Evolutionary conservation across 2,113 vertebrate species (phyloP), one percentile per base, ranked within the genome.

Genomic region (Capricornis sumatraensis): DNA sequence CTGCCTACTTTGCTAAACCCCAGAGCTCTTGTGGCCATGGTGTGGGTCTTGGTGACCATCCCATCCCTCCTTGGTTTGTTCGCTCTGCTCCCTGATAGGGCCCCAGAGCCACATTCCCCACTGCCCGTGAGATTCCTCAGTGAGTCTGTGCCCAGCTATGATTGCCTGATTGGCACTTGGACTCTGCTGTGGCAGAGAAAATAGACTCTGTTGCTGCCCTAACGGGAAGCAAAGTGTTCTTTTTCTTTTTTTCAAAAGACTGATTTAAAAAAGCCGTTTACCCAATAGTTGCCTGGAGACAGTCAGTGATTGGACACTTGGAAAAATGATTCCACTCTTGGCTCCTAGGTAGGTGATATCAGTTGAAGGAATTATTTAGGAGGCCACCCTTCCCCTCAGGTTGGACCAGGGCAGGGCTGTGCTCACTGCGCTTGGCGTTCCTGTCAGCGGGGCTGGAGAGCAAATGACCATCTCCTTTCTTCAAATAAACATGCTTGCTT

Each of bases 251-350:
- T 84, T 71, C 95, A 57, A 94, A 92, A 76, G 94, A 93, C 57
- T 60, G 94, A 96, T 97, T 97, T 50, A 91, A 97, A 97, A 96
- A 97, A 98, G 94, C 95, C 84, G 95, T 94, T 97, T 93, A 53
- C 33, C 43, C 92, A 71, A 1, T 64, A 82, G 96, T 97, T 92
- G 97, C 97, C 85, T 71, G 45, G 97, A 97, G 92, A 98, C 71
- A 93, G 96, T 58, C 87, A 67, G 90, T 57, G 97, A 97, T 97
- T 98, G 96, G 96, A 78, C 67, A 17, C 84, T 86, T 17, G 53
- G 95, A 86, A 86, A 67, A 55, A 55, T 89, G 81, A 86, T 62
- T 81, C 67, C n/a, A 15, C 53, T 11, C 30, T 71, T 94, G 96
- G 97, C 96, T 88, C 52, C 52, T 88, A 10, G 53, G 36, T 53